Percentiles rank a stretch among this genome's conserved stretches.
phyloP scores from a whole-genome alignment of 2,888 invertebrate genomes.

The Napeogenes inachia region DNA sequence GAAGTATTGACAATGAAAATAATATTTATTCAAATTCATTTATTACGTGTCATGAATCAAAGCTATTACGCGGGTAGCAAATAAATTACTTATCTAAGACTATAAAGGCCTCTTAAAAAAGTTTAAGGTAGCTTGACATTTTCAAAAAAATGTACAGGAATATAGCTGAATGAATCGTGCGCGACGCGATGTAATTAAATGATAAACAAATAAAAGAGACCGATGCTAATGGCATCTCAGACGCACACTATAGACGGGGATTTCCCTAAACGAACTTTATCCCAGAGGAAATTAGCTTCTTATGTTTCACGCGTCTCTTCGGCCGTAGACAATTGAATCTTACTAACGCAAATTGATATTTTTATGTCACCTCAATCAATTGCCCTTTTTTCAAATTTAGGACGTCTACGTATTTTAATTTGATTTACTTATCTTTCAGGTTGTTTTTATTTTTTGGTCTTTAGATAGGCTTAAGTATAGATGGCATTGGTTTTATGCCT shows the following conservation, averaged over 20 bases:
- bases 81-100: neutral
- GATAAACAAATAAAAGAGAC: slow-evolving; percentile 31
- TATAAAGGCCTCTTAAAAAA: neutral
- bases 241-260: slow-evolving; percentile 47
- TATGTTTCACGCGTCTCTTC: slow-evolving; percentile 55
- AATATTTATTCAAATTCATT: too few species aligned
- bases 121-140: neutral
- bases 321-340: slow-evolving; percentile 58
- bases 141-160: too few species aligned
- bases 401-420: slow-evolving; percentile 28
- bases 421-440: slow-evolving; percentile 8
- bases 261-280: slow-evolving; percentile 52
- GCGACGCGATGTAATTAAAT: slow-evolving; percentile 18
- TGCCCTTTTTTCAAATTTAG: slow-evolving; percentile 50
- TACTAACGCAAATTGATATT: slow-evolving; percentile 57
- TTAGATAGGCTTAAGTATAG: too few species aligned
- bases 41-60: neutral
- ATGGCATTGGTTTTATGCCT: too few species aligned
- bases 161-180: slow-evolving; percentile 8
- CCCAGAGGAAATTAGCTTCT: slow-evolving; percentile 68
- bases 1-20: too few species aligned
- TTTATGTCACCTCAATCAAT: slow-evolving; percentile 51
- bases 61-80: neutral
- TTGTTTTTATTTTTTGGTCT: too few species aligned
- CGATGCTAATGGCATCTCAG: slow-evolving; percentile 34